phyloP scores from a whole-genome alignment of 2,888 invertebrate species.

The Mesochorus sp. region DNA sequence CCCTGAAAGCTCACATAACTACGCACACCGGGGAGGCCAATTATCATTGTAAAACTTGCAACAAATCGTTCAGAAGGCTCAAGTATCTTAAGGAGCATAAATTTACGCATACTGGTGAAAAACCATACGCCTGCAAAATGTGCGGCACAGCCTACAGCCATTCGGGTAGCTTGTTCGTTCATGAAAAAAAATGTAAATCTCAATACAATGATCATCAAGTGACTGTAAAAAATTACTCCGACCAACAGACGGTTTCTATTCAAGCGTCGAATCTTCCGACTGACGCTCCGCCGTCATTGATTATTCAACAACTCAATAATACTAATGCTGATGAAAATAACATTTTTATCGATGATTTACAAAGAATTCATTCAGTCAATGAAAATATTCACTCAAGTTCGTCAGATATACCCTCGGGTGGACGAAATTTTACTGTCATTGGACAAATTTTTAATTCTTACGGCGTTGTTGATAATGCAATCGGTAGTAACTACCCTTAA shows the following conservation, averaged over 20 bases:
- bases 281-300: conserved; percentile 65
- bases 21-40: conserved; percentile 79
- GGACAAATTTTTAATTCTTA: conserved; percentile 74
- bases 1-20: conserved; percentile 77
- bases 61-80: conserved; percentile 75
- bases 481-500: too few relatives aligned
- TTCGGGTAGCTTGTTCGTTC: conserved; percentile 78
- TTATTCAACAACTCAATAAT: conserved; percentile 12
- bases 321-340: conserved; percentile 59
- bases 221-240: conserved; percentile 56
- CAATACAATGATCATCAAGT: conserved; percentile 64
- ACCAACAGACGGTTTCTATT: conserved; percentile 26
- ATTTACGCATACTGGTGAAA: conserved; percentile 78
- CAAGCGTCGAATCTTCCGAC: conserved; percentile 34
- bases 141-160: conserved; percentile 78
- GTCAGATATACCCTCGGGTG: conserved; percentile 64
- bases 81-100: conserved; percentile 78
- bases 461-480: too few relatives aligned
- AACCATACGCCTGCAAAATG: conserved; percentile 77
- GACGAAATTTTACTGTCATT: conserved; percentile 70
- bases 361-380: conserved; percentile 60
- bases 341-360: conserved; percentile 63
- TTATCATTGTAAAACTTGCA: conserved; percentile 79
- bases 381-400: conserved; percentile 64
- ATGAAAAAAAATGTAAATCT: conserved; percentile 74